These are phyloP conservation scores for Dunckerocampus dactyliophorus DNA, from an alignment of 2,113 vertebrate species.

Conservation along the genomic window DNA sequence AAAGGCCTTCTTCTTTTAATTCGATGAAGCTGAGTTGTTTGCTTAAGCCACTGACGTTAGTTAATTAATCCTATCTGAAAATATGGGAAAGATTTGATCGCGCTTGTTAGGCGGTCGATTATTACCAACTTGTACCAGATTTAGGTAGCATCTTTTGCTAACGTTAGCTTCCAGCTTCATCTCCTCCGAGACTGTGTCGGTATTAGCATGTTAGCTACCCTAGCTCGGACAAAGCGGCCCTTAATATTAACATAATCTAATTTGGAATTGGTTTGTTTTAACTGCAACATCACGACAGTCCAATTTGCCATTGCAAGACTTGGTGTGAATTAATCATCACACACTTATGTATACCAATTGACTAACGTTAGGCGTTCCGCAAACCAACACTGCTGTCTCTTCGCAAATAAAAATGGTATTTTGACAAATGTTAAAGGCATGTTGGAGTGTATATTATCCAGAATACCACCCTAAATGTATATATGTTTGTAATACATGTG, in stretches of 20 bases:
- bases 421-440: background rate
- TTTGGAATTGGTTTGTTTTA: background rate
- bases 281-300: background rate
- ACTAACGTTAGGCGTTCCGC: background rate
- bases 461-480: background rate
- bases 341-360: background rate
- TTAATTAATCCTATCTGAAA: background rate
- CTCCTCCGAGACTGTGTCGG: slow-evolving; percentile 25
- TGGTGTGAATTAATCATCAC: background rate
- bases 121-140: slow-evolving; percentile 27
- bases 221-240: slow-evolving; percentile 68
- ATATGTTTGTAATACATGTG: background rate
- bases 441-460: background rate
- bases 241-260: background rate
- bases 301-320: background rate
- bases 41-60: slow-evolving; percentile 2
- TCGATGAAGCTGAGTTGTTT: slow-evolving; percentile 31
- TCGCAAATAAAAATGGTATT: background rate
- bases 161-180: slow-evolving; percentile 35
- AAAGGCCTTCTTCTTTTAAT: slow-evolving; percentile 58
- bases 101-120: background rate
- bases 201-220: slow-evolving; percentile 44
- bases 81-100: background rate
- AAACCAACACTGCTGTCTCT: background rate
- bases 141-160: slow-evolving; percentile 52